Base-by-base conservation (phyloP, 2,888 invertebrate genomes). In the Diarsia rubi region DNA sequence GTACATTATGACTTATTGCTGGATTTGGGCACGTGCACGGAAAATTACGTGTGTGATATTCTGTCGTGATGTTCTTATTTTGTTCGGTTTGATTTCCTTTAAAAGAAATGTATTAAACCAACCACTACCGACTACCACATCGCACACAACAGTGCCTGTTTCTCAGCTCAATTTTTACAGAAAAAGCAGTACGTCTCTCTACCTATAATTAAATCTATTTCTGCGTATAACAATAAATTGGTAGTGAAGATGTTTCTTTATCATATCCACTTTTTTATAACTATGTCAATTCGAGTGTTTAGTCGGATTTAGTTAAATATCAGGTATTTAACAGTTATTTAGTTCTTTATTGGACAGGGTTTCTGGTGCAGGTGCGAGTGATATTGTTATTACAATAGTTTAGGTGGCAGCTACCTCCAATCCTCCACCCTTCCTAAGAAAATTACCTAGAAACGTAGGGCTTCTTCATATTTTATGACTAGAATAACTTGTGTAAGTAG, bases 1-100 rank as follows among this genome's bases (percentile, higher is more conserved):
- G 59, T 78, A 85, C 69, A 78, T 86, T 71, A 75, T 75, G 81
- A 86, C 65, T 73, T 87, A 83, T 77, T 69, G 60, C 75, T 60
- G 62, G 75, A 73, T 75, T 71, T 76, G 68, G 63, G 66, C 62
- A 72, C 83, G 83, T 83, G 76, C 49, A 74, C 67, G n/a, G 44
- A 70, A 82, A 81, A 74, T 72, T 74, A 77, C 70, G 63, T 65
- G 72, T 72, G 68, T 69, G 65, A 66, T 73, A 72, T 74, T 76
- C 45, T 54, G 57, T 73, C 27, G 42, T 78, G 62, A 52, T 65
- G 19, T 27, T 62, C 16, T 47, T 63, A 49, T 71, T 66, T 63
- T 59, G 63, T 59, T 77, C 12, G 37, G 60, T 65, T 31, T 66
- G 21, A 69, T 69, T 68, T 45, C 21, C 12, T 16, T 9, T 27